Conservation (phyloP, 1,140 invertebrate genomes). For the Chironomus striatipennis region DNA sequence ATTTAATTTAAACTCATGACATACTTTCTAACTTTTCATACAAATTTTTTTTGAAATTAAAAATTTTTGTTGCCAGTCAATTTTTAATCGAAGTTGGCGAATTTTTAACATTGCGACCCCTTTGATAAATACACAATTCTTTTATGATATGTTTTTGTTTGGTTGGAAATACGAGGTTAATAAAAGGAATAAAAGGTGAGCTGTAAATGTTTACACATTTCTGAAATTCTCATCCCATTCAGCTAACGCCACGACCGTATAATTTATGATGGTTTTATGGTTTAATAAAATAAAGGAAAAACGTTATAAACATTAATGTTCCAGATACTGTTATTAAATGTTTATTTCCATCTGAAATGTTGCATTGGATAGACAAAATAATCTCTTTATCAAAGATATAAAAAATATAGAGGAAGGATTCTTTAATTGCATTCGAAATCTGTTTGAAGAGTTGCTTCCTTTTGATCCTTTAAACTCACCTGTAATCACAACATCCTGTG, state of each 20-base stretch:
- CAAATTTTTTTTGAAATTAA: too few species aligned
- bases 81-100: too few species aligned
- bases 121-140: conserved; percentile 14
- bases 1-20: too few species aligned
- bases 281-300: conserved; percentile 1
- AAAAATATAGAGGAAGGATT: too few species aligned
- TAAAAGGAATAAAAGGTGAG: conserved; percentile 6
- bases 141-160: not conserved
- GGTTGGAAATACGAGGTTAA: not conserved
- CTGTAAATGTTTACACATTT: conserved; percentile 14
- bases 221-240: not conserved
- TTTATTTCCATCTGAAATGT: not conserved
- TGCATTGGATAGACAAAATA: not conserved
- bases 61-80: too few species aligned
- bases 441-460: not conserved
- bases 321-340: conserved; percentile 9
- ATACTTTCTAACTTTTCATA: too few species aligned
- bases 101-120: too few species aligned
- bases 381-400: not conserved
- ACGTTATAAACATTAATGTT: not conserved
- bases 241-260: conserved; percentile 5
- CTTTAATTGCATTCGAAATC: not conserved
- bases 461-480: not conserved
- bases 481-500: not conserved
- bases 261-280: conserved; percentile 14